Conservation (phyloP, 2,113 vertebrate genomes). For the Dermatemys mawii region DNA sequence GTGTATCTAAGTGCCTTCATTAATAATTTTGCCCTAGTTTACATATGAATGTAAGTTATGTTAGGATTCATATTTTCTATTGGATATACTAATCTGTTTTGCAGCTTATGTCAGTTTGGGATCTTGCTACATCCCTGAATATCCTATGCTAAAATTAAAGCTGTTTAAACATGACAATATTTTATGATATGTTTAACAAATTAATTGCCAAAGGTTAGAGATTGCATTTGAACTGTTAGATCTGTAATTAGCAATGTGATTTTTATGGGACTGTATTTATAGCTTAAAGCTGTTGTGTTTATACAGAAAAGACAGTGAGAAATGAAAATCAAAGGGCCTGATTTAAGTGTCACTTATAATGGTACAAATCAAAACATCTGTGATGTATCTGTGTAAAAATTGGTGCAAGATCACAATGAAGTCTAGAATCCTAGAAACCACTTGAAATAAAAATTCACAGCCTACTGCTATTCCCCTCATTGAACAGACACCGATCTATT, state of each 20-base stretch:
- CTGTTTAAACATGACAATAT: constrained; percentile 20
- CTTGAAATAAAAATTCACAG: not conserved
- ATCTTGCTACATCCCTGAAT: constrained; percentile 8
- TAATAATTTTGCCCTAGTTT: not conserved
- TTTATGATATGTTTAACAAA: constrained; percentile 34
- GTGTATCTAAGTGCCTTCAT: not conserved
- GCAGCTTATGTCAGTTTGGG: constrained; percentile 32
- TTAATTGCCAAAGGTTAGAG: not conserved
- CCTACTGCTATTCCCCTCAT: too few species aligned
- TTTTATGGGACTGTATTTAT: not conserved
- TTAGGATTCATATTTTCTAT: constrained; percentile 37
- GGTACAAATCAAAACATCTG: not conserved
- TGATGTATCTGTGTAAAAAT: too few species aligned
- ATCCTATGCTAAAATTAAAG: constrained; percentile 14
- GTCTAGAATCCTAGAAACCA: not conserved
- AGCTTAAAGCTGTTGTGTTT: not conserved
- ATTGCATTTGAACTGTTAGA: not conserved
- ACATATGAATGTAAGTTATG: constrained; percentile 45
- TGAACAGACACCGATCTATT: not conserved
- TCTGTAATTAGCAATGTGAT: not conserved
- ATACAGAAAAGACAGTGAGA: not conserved
- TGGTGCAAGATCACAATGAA: not conserved
- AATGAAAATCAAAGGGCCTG: not conserved
- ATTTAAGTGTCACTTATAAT: not conserved
- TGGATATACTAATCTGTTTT: constrained; percentile 30